Evolutionary conservation across 2,797 vertebrate genomes (phyloP), one percentile per base, ranked within the genome.

Genomic region (Manis javanica): DNA sequence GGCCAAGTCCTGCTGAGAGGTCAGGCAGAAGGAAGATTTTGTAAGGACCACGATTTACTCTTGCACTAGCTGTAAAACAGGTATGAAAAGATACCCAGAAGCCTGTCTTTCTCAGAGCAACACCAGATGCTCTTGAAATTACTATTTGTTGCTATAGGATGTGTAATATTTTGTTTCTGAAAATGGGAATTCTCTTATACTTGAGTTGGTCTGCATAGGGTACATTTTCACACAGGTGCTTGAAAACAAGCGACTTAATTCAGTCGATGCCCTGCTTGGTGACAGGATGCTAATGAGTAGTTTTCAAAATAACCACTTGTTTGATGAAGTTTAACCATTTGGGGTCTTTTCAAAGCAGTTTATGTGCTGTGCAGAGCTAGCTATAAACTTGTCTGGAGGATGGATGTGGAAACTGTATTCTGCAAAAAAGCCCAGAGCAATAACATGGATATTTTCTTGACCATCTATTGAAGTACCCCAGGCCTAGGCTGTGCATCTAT

Each of bases 301-400:
- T 94, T 97, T 86, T 97, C 89, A 96, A 96, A 97, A 95, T 92
- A 74, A 91, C 93, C 85, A 94, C 79, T 97, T 96, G 93, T 94
- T 96, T 97, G 87, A 96, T 94, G 74, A 95, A 85, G 88, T 92
- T 93, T 96, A 95, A 97, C 86, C 83, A 96, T 95, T 95, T 95
- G 64, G 57, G 23, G 23, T 85, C 93, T 96, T 98, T 97, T 95
- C 90, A 94, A 83, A 84, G 89, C 31, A 94, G 85, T 97, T 95
- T 96, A 92, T 95, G 85, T 96, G 84, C 77, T 96, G 55, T 95
- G 79, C 75, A 72, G 51, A 95, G 68, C 81, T 95, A 87, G 91
- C 97, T 96, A 94, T 97, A 97, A 97, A 97, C 84, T 96, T 97
- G 95, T 97, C 97, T 97, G 42, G 31, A 97, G 93, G 96, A 97